A percentile compares a stretch with the other conserved stretches of the same genome.
These are phyloP conservation scores for Onychostruthus taczanowskii DNA, from an alignment of 2,113 vertebrate species.

Conservation along the genomic window DNA sequence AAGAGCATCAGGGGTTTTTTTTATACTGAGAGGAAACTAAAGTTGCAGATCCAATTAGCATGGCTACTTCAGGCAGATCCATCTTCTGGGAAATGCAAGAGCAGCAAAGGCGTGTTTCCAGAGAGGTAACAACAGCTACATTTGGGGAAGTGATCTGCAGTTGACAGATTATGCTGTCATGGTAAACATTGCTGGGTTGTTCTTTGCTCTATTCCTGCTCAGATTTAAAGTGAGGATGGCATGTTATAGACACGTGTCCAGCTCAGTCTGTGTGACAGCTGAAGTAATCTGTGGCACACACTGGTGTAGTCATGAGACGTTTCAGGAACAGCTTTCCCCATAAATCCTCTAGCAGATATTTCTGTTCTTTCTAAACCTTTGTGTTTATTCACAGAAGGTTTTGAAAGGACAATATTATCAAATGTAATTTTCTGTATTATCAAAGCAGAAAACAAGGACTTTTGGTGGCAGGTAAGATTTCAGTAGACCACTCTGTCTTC, in stretches of 20 bases:
- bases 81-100: background rate
- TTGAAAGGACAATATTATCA: background rate
- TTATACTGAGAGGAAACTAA: background rate
- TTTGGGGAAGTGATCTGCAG: background rate
- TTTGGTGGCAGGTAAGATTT: background rate
- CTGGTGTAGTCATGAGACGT: background rate
- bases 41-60: background rate
- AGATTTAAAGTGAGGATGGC: background rate
- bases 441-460: background rate
- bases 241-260: fast-evolving
- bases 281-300: background rate
- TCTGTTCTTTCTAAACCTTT: background rate
- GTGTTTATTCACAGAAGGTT: background rate
- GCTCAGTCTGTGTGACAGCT: background rate
- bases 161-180: background rate
- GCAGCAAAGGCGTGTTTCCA: background rate
- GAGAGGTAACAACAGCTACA: background rate
- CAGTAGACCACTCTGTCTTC: background rate
- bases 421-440: background rate
- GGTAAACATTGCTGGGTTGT: background rate
- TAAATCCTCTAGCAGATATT: background rate
- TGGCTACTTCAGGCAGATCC: background rate
- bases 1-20: background rate
- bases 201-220: background rate
- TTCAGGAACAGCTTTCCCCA: background rate